These are phyloP conservation scores for Dendrocincla fuliginosa DNA, from an alignment of 2,797 vertebrate genomes.

Conservation along the genomic window DNA sequence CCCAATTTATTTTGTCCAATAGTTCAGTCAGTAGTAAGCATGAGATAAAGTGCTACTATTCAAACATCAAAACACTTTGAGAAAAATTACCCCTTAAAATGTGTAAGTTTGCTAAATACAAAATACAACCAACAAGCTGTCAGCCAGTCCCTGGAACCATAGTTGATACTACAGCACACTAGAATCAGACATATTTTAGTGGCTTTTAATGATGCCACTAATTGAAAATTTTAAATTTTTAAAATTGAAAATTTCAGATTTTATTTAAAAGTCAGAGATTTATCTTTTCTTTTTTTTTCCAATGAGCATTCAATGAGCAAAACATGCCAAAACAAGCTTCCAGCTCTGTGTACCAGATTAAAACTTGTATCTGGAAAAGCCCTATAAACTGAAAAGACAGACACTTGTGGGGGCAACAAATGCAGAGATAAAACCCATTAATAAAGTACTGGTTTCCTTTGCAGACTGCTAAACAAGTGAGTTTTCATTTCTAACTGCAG, in stretches of 20 bases:
- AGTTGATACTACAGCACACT: neutral
- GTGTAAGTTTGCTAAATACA: slow-evolving; percentile 56
- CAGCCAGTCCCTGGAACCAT: slow-evolving; percentile 18
- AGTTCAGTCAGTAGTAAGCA: slow-evolving; percentile 79
- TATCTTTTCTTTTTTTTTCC: neutral
- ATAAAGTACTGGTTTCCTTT: neutral
- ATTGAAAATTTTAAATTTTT: neutral
- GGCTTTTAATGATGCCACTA: neutral
- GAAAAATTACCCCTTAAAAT: slow-evolving; percentile 46
- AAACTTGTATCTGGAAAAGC: neutral
- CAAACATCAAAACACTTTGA: slow-evolving; percentile 65
- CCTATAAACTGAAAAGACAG: neutral
- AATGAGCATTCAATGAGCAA: neutral
- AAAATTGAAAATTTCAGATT: neutral
- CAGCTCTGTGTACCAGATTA: neutral
- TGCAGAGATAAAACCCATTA: neutral
- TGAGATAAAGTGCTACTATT: slow-evolving; percentile 82
- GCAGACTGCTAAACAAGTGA: neutral
- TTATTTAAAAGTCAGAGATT: fast-evolving
- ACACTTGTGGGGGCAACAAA: neutral
- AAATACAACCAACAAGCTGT: slow-evolving; percentile 51
- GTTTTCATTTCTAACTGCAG: neutral
- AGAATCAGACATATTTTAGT: neutral
- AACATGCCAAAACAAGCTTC: neutral
- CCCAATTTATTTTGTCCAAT: slow-evolving; percentile 58